Evolutionary conservation across 1,140 invertebrate genomes (phyloP), one percentile per base, ranked within the genome.

Genomic region (Musca domestica): DNA sequence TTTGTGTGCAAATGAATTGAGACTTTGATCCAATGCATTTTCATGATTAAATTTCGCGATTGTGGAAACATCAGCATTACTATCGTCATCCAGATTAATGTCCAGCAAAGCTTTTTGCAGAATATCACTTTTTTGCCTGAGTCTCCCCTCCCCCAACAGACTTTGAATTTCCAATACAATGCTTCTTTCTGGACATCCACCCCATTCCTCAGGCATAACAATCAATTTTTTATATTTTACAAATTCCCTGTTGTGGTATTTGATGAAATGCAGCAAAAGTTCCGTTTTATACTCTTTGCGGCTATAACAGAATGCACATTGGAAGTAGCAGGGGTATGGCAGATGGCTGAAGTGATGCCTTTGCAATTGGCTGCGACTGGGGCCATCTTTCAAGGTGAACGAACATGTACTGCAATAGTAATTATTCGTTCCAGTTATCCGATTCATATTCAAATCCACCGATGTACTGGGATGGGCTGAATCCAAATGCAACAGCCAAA

Each of bases 141-240:
- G 34, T 47, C 17, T 27, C 46, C 47, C 34, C 9, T 19, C 12
- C 34, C 56, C 52, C 52, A 34, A 7, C 52, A 71, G 54, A 66
- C 52, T 17, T 68, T 63, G 23, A 7, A 68, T 20, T 68, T 71
- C 67, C 17, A 41, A 51, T 19, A 72, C 56, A n/a, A 68, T 65
- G 6, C 41, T 68, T 7, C 68, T 67, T 15, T 73, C 76, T 51
- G 66, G 71, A 56, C 27, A 72, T 69, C 17, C 74, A 67, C 49
- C 69, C 69, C 69, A 67, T 64, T 67, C 69, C 12, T 41, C n/a
- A 2, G 69, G 65, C 27, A 46, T 64, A 19, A 19, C 67, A 10
- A 78, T 66, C 20, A 74, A 76, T 1, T 68, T 69, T 52, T 78
- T 75, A 56, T 75, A 74, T 47, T 77, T 73, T 22, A 77, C 71